Percentiles rank a stretch among this genome's conserved stretches.
Conservation (phyloP, 2,113 vertebrate species). For the Entelurus aequoreus region DNA sequence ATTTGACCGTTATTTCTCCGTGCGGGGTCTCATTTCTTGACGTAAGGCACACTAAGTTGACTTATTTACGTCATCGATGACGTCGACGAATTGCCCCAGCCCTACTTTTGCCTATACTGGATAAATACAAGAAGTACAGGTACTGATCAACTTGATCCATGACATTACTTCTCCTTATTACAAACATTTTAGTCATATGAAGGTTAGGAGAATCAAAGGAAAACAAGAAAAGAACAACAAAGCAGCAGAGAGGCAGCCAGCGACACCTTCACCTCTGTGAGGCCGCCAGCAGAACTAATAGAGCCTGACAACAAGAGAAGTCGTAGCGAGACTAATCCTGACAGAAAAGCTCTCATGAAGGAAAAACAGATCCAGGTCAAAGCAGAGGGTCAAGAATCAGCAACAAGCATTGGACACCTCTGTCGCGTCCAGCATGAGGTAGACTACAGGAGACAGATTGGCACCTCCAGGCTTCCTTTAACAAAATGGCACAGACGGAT, state of each 20-base stretch:
- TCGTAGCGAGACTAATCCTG: constrained; percentile 20
- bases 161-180: too few relatives aligned
- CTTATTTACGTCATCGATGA: too few relatives aligned
- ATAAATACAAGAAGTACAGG: too few relatives aligned
- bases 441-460: constrained; percentile 27
- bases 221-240: constrained; percentile 59
- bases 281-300: constrained; percentile 63
- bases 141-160: too few relatives aligned
- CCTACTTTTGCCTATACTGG: too few relatives aligned
- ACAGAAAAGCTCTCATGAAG: constrained; percentile 34
- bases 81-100: too few relatives aligned
- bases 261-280: constrained; percentile 69
- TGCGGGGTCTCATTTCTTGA: too few relatives aligned
- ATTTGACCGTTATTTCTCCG: too few relatives aligned
- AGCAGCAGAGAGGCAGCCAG: constrained; percentile 53
- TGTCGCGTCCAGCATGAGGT: constrained; percentile 25
- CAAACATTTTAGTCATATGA: constrained; percentile 6
- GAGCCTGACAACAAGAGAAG: constrained; percentile 61
- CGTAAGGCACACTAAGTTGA: too few relatives aligned
- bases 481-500: constrained; percentile 28
- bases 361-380: constrained; percentile 33
- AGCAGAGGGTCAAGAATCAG: constrained; percentile 27
- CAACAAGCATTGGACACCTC: constrained; percentile 27
- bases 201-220: constrained; percentile 1
- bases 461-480: constrained; percentile 31